Conservation (phyloP, 2,888 invertebrate species). For the Synanthedon tipuliformis region DNA sequence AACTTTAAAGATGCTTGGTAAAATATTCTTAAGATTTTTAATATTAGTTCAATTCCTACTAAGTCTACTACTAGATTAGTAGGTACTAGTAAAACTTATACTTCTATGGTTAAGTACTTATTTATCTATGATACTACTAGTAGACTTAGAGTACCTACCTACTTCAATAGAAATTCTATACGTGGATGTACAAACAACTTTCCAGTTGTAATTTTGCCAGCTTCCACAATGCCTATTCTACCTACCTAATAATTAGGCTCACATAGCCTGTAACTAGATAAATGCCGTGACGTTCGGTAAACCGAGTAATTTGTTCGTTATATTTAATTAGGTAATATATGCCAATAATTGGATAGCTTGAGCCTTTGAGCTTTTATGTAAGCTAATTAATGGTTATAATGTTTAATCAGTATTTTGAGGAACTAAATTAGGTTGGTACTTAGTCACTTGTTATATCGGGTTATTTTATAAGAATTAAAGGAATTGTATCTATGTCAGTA, state of each 20-base stretch:
- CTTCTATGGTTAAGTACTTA: no score
- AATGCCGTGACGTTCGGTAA: not conserved
- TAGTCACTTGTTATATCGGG: no score
- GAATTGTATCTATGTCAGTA: no score
- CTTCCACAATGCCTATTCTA: slow-evolving; percentile 11
- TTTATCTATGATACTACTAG: no score
- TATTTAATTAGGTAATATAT: slow-evolving; percentile 1
- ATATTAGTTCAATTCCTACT: no score
- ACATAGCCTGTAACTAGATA: slow-evolving; percentile 10
- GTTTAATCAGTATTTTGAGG: not conserved
- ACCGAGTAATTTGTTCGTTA: slow-evolving; percentile 5
- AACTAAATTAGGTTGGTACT: no score
- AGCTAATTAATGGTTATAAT: not conserved
- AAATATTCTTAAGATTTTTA: no score
- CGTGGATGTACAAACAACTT: slow-evolving; percentile 6
- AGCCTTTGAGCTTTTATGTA: not conserved
- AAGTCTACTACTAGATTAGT: no score
- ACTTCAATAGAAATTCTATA: slow-evolving; percentile 4
- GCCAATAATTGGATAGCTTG: slow-evolving; percentile 3
- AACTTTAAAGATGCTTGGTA: no score
- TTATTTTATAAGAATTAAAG: no score
- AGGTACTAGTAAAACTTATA: no score
- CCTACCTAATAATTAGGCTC: slow-evolving; percentile 27
- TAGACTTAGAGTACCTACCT: not conserved
- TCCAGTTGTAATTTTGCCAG: slow-evolving; percentile 6